A percentile compares a stretch with the other conserved stretches of the same genome.
Conservation (phyloP, 2,797 vertebrate species). For the Cossypha niveicapilla region DNA sequence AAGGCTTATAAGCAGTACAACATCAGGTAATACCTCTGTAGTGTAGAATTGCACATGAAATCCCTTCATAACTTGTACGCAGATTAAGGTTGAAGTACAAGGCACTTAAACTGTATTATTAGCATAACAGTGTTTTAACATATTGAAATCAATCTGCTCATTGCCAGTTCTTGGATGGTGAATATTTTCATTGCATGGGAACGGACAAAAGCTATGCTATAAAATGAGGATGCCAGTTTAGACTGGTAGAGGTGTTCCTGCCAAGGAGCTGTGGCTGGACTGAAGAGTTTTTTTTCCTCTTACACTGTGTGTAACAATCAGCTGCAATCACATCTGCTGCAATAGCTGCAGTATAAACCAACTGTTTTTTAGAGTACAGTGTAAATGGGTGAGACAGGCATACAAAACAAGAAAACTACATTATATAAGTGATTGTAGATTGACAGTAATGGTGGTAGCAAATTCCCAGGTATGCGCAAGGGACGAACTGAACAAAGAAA, state of each 20-base stretch:
- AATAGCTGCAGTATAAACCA: background rate
- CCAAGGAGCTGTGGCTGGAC: background rate
- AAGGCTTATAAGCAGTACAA: background rate
- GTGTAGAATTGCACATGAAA: background rate
- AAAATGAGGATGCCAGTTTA: background rate
- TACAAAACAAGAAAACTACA: background rate
- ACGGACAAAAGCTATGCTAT: background rate
- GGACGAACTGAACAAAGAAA: background rate
- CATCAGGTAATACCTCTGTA: background rate
- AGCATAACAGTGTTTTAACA: background rate
- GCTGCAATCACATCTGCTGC: background rate
- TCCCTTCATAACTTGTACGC: background rate
- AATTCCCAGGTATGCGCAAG: background rate
- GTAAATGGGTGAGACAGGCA: background rate
- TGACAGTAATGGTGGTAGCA: background rate
- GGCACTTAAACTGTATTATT: background rate
- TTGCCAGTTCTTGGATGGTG: background rate
- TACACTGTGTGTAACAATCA: background rate
- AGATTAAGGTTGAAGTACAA: background rate
- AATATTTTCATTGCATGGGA: background rate
- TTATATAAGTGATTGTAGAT: background rate
- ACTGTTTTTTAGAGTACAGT: background rate
- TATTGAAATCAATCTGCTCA: background rate
- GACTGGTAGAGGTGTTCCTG: background rate
- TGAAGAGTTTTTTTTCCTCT: background rate